Evolutionary conservation across 2,797 vertebrate species (phyloP).

Genomic region (Propithecus deckenii): DNA sequence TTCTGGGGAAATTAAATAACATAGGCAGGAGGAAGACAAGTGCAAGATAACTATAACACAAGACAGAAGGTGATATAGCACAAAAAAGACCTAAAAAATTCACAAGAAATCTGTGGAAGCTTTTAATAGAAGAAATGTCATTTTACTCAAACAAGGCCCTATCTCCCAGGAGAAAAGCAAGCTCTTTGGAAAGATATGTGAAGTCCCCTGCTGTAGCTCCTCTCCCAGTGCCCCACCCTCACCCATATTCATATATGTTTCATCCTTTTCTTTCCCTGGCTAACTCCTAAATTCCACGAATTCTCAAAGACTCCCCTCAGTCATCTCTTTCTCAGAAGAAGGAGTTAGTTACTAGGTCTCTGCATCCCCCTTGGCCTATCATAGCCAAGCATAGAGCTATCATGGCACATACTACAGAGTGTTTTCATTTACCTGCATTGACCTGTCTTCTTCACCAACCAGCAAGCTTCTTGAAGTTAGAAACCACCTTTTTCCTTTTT

Average conservation of each 20-base stretch:
- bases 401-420: neutral
- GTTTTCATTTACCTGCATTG: neutral
- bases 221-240: neutral
- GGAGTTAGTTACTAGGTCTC: neutral
- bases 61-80: neutral
- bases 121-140: neutral
- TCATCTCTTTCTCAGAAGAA: neutral
- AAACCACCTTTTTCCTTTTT: neutral
- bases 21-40: neutral
- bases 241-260: neutral
- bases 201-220: neutral
- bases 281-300: neutral
- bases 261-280: neutral
- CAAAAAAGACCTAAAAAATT: neutral
- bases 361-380: neutral
- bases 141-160: neutral
- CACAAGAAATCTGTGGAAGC: neutral
- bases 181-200: neutral
- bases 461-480: neutral
- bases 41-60: neutral
- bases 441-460: neutral
- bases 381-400: neutral
- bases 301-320: neutral
- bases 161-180: neutral
- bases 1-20: slow-evolving; percentile 43